Evolutionary conservation across 2,797 vertebrate species (phyloP).

Genomic region (Lateolabrax maculatus): DNA sequence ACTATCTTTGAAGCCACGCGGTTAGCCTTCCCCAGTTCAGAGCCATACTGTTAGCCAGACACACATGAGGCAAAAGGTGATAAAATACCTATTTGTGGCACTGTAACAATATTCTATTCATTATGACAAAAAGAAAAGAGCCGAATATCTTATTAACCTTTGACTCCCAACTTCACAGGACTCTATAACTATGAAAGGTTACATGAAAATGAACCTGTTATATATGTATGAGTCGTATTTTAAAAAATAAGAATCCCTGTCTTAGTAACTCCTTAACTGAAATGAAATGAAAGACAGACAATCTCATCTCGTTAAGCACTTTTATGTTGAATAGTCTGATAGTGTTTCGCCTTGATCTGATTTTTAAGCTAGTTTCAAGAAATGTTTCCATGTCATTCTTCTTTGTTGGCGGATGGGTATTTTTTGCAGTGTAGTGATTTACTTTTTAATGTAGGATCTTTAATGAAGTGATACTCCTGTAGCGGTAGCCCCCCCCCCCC

Average conservation of each 20-base stretch:
- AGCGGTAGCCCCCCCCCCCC: background rate
- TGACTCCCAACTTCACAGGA: background rate
- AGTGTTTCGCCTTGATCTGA: background rate
- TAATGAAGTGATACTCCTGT: background rate
- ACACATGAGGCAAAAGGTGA: slow-evolving; percentile 27
- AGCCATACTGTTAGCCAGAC: slow-evolving; percentile 31
- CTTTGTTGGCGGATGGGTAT: background rate
- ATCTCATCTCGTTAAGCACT: background rate
- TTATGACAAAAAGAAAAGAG: background rate
- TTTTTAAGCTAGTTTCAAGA: background rate
- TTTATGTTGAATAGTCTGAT: background rate
- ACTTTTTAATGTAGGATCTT: too few relatives aligned
- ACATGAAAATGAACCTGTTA: slow-evolving; percentile 2
- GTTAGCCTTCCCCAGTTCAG: slow-evolving; percentile 37
- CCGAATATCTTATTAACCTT: background rate
- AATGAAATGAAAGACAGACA: background rate
- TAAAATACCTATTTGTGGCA: slow-evolving; percentile 29
- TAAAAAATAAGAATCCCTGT: background rate
- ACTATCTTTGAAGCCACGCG: slow-evolving; percentile 59
- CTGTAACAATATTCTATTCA: slow-evolving; percentile 2
- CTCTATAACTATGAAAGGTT: too few relatives aligned
- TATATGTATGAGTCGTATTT: background rate
- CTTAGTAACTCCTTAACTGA: background rate
- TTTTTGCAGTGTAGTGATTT: background rate
- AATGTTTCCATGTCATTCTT: background rate